A percentile compares a stretch with the other conserved stretches of the same genome.
Conservation (phyloP, 2,888 invertebrate genomes). For the Digitonthophagus gazella region DNA sequence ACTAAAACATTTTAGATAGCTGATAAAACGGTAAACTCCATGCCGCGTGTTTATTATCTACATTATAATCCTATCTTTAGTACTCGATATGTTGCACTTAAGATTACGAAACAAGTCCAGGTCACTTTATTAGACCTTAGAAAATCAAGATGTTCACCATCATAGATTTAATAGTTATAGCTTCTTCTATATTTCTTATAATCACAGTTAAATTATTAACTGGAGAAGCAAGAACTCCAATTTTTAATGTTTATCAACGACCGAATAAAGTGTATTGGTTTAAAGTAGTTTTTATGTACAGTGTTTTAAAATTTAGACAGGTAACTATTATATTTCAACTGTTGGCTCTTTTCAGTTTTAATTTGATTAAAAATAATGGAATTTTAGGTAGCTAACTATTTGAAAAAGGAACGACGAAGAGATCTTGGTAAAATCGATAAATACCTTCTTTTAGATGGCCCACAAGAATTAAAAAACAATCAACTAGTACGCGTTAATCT, state of each 20-base stretch:
- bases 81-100: background rate
- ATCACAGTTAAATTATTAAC: conserved; percentile 23
- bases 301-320: conserved; percentile 51
- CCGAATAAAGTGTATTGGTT: conserved; percentile 54
- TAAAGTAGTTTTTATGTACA: conserved; percentile 55
- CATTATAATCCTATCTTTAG: background rate
- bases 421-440: conserved; percentile 31
- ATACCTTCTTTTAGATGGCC: conserved; percentile 52
- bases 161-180: conserved; percentile 24
- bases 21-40: background rate
- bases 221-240: conserved; percentile 40
- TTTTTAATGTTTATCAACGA: conserved; percentile 56
- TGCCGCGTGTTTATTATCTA: background rate
- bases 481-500: conserved; percentile 48
- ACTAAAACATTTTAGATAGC: background rate
- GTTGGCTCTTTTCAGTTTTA: background rate
- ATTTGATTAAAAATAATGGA: conserved; percentile 30
- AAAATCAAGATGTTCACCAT: conserved; percentile 18
- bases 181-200: conserved; percentile 25
- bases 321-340: conserved; percentile 45
- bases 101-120: background rate
- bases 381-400: conserved; percentile 26
- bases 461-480: conserved; percentile 56
- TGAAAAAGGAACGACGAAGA: conserved; percentile 42
- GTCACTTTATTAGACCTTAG: background rate